Evolutionary conservation across 2,888 invertebrate genomes (phyloP).

Genomic region (Sycophila texana): DNA sequence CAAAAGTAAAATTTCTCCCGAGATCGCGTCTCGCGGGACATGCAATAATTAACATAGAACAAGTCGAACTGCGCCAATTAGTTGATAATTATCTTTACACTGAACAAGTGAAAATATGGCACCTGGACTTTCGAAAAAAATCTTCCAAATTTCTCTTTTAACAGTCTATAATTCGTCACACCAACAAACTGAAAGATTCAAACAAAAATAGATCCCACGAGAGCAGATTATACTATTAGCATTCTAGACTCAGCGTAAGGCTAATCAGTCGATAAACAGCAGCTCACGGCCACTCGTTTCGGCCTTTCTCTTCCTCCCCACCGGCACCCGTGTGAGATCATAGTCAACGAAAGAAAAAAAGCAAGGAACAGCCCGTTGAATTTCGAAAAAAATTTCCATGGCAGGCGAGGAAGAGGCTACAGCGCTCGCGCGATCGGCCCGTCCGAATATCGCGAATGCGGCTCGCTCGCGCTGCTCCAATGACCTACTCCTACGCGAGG

Average conservation of each 20-base stretch:
- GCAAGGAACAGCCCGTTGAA: neutral
- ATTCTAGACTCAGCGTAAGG: too few relatives aligned
- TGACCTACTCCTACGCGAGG: constrained; percentile 72
- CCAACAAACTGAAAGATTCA: neutral
- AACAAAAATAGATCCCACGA: neutral
- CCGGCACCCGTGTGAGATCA: neutral
- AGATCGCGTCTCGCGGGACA: constrained; percentile 1
- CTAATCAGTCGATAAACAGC: too few relatives aligned
- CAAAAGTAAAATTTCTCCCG: constrained; percentile 1
- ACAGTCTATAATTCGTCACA: neutral
- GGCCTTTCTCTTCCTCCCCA: neutral
- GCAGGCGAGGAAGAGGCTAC: neutral
- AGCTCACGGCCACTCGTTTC: neutral
- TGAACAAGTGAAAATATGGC: neutral
- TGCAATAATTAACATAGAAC: neutral
- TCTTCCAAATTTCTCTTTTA: neutral
- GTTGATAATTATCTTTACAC: neutral
- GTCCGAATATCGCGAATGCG: constrained; percentile 56
- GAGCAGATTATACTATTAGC: too few relatives aligned
- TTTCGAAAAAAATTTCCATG: constrained; percentile 4
- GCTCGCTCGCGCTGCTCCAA: constrained; percentile 65
- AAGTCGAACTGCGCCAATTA: neutral
- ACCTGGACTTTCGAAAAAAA: neutral
- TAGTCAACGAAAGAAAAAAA: neutral
- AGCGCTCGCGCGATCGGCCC: too few relatives aligned